A percentile compares a stretch with the other conserved stretches of the same genome.
These are phyloP conservation scores for Sitta carolinensis DNA, from an alignment of 2,797 vertebrate species.

Conservation along the genomic window DNA sequence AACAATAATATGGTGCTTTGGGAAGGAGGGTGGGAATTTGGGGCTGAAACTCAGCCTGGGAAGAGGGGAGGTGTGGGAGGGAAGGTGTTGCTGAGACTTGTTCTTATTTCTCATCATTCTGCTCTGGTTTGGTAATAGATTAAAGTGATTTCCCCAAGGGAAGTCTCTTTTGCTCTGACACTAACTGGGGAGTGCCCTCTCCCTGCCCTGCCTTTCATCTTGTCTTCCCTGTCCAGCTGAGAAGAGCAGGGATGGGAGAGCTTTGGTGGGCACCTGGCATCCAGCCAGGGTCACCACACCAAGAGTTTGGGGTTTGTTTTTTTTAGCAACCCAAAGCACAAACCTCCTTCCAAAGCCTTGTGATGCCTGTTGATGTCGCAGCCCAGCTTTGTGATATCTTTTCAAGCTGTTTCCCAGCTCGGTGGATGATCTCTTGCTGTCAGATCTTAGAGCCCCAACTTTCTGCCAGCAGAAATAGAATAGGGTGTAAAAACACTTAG, in stretches of 20 bases:
- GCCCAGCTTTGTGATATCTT: not conserved
- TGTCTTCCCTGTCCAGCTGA: not conserved
- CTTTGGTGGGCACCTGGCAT: not conserved
- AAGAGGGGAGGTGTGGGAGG: rapidly evolving
- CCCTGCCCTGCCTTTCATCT: not conserved
- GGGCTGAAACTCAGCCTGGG: not conserved
- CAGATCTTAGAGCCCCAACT: not conserved
- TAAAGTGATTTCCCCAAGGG: not conserved
- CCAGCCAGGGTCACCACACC: not conserved
- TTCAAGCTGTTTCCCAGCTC: not conserved
- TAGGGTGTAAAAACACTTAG: not conserved
- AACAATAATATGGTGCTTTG: not conserved
- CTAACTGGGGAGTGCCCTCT: not conserved
- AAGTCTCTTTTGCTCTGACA: not conserved
- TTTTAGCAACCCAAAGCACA: not conserved
- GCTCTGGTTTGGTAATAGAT: not conserved
- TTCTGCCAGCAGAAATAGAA: conserved; percentile 29
- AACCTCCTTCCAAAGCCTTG: not conserved
- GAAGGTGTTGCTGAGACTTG: not conserved
- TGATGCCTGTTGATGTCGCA: not conserved
- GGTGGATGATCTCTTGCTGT: not conserved
- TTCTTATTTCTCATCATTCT: not conserved
- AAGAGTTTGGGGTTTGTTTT: not conserved
- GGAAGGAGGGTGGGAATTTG: not conserved
- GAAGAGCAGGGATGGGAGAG: not conserved